These are phyloP conservation scores for Candoia aspera DNA, from an alignment of 2,113 vertebrate species.

Conservation along the genomic window DNA sequence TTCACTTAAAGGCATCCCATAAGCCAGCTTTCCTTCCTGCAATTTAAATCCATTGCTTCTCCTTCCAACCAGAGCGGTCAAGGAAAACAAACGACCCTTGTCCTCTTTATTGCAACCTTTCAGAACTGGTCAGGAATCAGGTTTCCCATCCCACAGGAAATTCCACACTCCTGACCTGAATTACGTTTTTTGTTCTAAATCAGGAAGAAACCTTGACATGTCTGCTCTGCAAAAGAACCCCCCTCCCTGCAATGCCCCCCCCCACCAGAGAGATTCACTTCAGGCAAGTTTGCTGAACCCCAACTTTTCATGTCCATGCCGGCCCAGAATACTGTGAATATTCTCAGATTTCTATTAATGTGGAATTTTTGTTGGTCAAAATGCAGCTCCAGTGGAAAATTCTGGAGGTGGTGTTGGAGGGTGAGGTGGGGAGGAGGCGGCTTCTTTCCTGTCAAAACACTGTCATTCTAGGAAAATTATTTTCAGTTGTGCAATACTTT, in stretches of 20 bases:
- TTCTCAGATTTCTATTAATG: background rate
- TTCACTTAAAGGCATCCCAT: slow-evolving; percentile 7
- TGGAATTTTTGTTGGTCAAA: background rate
- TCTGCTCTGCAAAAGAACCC: background rate
- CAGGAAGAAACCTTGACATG: slow-evolving; percentile 15
- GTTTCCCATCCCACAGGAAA: slow-evolving; percentile 41
- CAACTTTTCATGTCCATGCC: slow-evolving; percentile 9
- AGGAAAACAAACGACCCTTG: slow-evolving; percentile 28
- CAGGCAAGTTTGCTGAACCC: background rate
- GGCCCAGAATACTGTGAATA: background rate
- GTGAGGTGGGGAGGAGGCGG: background rate
- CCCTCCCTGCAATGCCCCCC: background rate
- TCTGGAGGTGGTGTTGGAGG: background rate
- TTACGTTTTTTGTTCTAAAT: slow-evolving; percentile 34
- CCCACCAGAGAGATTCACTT: background rate
- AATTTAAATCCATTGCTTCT: slow-evolving; percentile 25
- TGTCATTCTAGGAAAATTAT: slow-evolving; percentile 16
- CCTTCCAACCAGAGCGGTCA: slow-evolving; percentile 20
- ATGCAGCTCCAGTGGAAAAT: background rate
- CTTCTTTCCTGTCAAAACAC: slow-evolving; percentile 10
- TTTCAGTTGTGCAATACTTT: slow-evolving; percentile 16
- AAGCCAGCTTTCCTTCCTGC: slow-evolving; percentile 32
- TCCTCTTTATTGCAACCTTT: slow-evolving; percentile 34
- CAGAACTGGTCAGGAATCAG: slow-evolving; percentile 32
- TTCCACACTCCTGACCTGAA: slow-evolving; percentile 38